Percentiles rank a stretch among this genome's conserved stretches.
Evolutionary conservation across 2,113 vertebrate genomes (phyloP).

Genomic region (Elanoides forficatus): DNA sequence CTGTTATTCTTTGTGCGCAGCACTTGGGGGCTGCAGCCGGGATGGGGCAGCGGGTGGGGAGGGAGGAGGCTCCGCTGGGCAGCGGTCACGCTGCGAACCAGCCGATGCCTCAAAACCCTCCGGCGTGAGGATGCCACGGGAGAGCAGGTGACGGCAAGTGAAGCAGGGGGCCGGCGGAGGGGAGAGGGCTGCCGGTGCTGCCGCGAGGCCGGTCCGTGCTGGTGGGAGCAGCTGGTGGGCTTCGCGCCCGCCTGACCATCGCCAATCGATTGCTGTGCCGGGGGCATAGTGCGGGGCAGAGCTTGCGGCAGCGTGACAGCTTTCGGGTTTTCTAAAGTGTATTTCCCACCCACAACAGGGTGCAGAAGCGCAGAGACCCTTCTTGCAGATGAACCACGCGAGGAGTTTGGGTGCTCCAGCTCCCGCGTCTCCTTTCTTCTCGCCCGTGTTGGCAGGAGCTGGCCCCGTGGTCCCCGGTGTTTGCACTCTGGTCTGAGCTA

Average conservation of each 20-base stretch:
- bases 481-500: background rate
- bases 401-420: background rate
- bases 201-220: rapidly evolving
- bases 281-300: background rate
- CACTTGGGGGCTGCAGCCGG: background rate
- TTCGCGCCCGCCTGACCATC: rapidly evolving
- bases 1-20: background rate
- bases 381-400: rapidly evolving
- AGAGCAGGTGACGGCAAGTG: background rate
- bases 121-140: rapidly evolving
- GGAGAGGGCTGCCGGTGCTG: background rate
- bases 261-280: rapidly evolving
- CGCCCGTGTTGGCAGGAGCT: rapidly evolving
- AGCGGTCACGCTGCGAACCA: rapidly evolving
- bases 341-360: background rate
- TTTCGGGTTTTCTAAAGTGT: rapidly evolving
- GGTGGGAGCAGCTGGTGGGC: background rate
- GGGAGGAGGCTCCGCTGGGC: background rate
- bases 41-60: background rate
- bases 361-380: background rate
- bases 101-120: background rate
- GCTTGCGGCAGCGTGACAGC: background rate
- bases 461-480: rapidly evolving
- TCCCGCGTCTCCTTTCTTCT: rapidly evolving
- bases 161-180: rapidly evolving